These are phyloP conservation scores for Rhingia campestris DNA, from an alignment of 2,888 invertebrate genomes.

Conservation along the genomic window DNA sequence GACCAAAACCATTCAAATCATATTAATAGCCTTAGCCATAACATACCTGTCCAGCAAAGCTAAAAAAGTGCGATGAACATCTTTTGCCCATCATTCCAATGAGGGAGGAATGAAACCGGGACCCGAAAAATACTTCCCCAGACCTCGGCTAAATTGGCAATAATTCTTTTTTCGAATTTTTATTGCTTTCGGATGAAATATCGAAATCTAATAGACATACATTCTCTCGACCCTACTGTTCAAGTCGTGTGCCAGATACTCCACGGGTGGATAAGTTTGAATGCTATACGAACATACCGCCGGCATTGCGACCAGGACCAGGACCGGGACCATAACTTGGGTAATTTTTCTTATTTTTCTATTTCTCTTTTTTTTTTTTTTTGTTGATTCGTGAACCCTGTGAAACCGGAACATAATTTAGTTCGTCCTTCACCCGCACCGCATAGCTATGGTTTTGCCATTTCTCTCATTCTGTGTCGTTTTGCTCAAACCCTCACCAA, in stretches of 20 bases:
- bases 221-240: slow-evolving; percentile 39
- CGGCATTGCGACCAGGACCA: not conserved
- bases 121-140: slow-evolving; percentile 18
- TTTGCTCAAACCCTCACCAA: not conserved
- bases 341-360: slow-evolving; percentile 47
- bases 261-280: slow-evolving; percentile 14
- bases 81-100: slow-evolving; percentile 37
- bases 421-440: slow-evolving; percentile 12
- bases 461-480: slow-evolving; percentile 18
- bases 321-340: slow-evolving; percentile 29
- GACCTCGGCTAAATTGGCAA: slow-evolving; percentile 62
- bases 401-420: slow-evolving; percentile 56
- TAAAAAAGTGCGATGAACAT: slow-evolving; percentile 40
- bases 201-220: slow-evolving; percentile 68
- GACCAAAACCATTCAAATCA: not conserved
- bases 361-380: not conserved
- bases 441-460: slow-evolving; percentile 23
- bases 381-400: slow-evolving; percentile 8
- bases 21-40: slow-evolving; percentile 2
- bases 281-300: not conserved
- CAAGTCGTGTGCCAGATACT: slow-evolving; percentile 53
- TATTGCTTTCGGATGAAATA: slow-evolving; percentile 69
- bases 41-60: slow-evolving; percentile 17
- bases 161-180: slow-evolving; percentile 66
- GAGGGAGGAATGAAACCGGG: not conserved